phyloP scores from a whole-genome alignment of 92 coral and sea anemone genomes.

The Zoanthus sansibaricus region DNA sequence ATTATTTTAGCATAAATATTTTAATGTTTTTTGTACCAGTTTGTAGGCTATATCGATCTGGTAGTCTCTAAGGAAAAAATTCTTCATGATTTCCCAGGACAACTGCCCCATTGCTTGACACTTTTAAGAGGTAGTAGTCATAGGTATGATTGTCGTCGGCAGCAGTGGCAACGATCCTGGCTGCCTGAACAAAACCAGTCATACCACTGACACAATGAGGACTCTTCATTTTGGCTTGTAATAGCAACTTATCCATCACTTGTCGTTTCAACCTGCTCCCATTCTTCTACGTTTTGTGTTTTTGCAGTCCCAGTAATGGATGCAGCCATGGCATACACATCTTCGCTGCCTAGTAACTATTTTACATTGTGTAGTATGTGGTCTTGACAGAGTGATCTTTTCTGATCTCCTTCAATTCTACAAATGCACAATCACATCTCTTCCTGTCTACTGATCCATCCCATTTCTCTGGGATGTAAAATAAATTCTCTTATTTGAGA shows the following conservation, averaged over 20 bases:
- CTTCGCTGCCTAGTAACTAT: background rate
- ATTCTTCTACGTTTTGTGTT: background rate
- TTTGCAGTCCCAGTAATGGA: background rate
- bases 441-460: background rate
- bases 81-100: too few relatives aligned
- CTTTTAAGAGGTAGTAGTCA: background rate
- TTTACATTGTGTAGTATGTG: background rate
- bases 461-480: background rate
- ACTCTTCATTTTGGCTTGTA: background rate
- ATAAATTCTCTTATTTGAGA: background rate
- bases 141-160: background rate
- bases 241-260: background rate
- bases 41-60: too few relatives aligned
- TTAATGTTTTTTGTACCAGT: too few relatives aligned
- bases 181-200: background rate
- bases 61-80: too few relatives aligned
- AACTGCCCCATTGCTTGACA: too few relatives aligned
- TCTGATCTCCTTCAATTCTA: background rate
- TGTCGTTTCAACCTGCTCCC: background rate
- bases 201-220: background rate
- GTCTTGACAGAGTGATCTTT: background rate
- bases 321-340: background rate
- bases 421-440: background rate
- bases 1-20: too few relatives aligned
- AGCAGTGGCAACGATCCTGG: background rate